These are phyloP conservation scores for Peromyscus nudipes DNA, from an alignment of 2,797 vertebrate species.

Conservation along the genomic window DNA sequence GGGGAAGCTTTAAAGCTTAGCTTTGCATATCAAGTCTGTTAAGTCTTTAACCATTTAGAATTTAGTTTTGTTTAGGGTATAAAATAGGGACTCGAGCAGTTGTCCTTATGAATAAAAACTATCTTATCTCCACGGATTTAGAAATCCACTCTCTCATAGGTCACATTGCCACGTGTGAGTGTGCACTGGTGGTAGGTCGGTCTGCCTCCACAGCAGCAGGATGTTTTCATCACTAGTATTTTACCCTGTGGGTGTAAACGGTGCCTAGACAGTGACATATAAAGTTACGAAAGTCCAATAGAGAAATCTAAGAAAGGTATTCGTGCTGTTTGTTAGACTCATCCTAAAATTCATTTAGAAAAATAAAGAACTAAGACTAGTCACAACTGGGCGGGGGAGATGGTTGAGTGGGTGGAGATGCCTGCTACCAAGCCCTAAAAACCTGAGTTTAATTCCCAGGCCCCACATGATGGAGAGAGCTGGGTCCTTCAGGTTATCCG, in stretches of 20 bases:
- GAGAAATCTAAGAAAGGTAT: neutral
- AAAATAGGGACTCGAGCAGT: neutral
- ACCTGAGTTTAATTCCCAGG: neutral
- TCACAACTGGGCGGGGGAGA: too few species aligned
- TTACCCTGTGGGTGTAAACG: neutral
- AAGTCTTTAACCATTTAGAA: neutral
- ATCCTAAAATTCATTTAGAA: neutral
- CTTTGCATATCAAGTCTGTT: constrained; percentile 18
- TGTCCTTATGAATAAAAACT: constrained; percentile 14
- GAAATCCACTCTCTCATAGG: neutral
- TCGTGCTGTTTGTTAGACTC: neutral
- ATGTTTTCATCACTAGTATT: neutral
- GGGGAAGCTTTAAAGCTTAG: constrained; percentile 34
- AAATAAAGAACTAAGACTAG: neutral
- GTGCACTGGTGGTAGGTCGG: neutral
- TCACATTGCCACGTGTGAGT: neutral
- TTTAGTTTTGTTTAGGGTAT: constrained; percentile 13
- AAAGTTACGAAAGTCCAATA: neutral
- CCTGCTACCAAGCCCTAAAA: neutral
- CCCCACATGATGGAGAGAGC: neutral
- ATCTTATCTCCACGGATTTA: neutral
- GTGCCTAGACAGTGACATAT: neutral
- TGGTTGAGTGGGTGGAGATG: neutral
- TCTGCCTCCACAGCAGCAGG: neutral
- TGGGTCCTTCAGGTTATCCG: neutral